Conservation (phyloP, 2,888 invertebrate species). For the Hyppa rectilinea region DNA sequence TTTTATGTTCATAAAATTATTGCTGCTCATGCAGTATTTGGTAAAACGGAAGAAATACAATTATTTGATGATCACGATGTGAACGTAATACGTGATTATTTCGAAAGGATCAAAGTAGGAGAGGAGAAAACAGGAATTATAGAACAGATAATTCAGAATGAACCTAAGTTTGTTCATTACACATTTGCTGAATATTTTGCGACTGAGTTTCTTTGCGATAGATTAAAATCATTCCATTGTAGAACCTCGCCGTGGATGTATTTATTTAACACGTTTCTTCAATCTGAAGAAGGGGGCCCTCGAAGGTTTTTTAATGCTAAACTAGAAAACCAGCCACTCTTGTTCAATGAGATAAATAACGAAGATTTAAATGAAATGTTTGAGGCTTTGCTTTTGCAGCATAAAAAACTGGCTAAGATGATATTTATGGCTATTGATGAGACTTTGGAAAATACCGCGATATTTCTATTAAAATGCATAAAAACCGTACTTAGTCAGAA, state of each 20-base stretch:
- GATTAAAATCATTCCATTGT: slow-evolving; percentile 22
- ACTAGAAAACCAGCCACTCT: slow-evolving; percentile 16
- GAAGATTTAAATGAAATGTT: slow-evolving; percentile 6
- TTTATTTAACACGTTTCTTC: slow-evolving; percentile 33
- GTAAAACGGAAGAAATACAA: slow-evolving; percentile 13
- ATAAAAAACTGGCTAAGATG: background rate
- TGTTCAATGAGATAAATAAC: slow-evolving; percentile 20
- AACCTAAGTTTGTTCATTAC: slow-evolving; percentile 57
- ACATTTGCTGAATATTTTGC: slow-evolving; percentile 62
- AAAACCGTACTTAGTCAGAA: slow-evolving; percentile 1
- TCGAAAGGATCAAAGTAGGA: slow-evolving; percentile 38
- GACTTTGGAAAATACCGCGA: slow-evolving; percentile 21
- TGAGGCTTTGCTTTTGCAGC: slow-evolving; percentile 12
- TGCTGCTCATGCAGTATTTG: slow-evolving; percentile 43
- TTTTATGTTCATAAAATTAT: slow-evolving; percentile 43
- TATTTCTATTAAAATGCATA: slow-evolving; percentile 27
- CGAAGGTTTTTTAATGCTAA: slow-evolving; percentile 43
- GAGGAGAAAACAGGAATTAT: slow-evolving; percentile 59
- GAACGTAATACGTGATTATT: slow-evolving; percentile 22
- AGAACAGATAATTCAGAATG: slow-evolving; percentile 29
- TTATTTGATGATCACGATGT: slow-evolving; percentile 25
- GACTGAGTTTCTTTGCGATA: slow-evolving; percentile 47
- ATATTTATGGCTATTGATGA: slow-evolving; percentile 20
- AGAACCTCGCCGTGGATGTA: slow-evolving; percentile 30
- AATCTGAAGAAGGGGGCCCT: slow-evolving; percentile 17